phyloP scores from a whole-genome alignment of 2,888 invertebrate genomes.

The Drosophila vallismaia region DNA sequence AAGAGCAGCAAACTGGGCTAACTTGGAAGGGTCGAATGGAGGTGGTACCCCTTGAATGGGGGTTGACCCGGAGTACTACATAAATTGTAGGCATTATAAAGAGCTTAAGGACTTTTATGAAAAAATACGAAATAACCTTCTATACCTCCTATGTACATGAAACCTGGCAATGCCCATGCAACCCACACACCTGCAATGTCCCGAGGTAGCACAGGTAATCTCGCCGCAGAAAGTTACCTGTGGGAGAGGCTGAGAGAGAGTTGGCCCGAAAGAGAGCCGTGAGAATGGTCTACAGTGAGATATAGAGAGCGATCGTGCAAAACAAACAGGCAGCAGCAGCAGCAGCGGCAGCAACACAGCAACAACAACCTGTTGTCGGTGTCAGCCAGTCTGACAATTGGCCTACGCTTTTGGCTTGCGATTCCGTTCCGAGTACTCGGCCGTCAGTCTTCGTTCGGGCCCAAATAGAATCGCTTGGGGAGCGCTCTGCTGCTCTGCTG shows the following conservation, averaged over 20 bases:
- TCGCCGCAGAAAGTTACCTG: slow-evolving; percentile 12
- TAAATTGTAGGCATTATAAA: too few relatives aligned
- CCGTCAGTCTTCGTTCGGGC: slow-evolving; percentile 81
- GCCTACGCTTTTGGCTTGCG: slow-evolving; percentile 30
- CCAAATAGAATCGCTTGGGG: slow-evolving; percentile 79
- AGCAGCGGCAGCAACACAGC: neutral
- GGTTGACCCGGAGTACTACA: too few relatives aligned
- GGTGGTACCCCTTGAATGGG: neutral
- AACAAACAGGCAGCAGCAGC: slow-evolving; percentile 41
- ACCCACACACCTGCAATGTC: neutral
- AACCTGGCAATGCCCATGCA: neutral
- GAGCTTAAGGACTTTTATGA: too few relatives aligned
- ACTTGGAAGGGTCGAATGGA: neutral
- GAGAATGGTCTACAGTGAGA: slow-evolving; percentile 2
- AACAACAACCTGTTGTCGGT: slow-evolving; percentile 28
- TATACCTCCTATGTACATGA: too few relatives aligned
- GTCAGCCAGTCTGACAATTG: slow-evolving; percentile 42
- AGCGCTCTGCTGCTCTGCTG: slow-evolving; percentile 65
- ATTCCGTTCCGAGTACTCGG: slow-evolving; percentile 71
- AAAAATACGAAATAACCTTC: too few relatives aligned
- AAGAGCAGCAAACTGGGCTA: slow-evolving; percentile 29
- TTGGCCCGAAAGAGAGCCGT: neutral
- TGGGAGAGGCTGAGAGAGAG: slow-evolving; percentile 15
- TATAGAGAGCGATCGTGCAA: slow-evolving; percentile 41
- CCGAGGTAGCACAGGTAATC: slow-evolving; percentile 26